These are phyloP conservation scores for Ormyrus labotus DNA, from an alignment of 2,888 invertebrate genomes.

Conservation along the genomic window DNA sequence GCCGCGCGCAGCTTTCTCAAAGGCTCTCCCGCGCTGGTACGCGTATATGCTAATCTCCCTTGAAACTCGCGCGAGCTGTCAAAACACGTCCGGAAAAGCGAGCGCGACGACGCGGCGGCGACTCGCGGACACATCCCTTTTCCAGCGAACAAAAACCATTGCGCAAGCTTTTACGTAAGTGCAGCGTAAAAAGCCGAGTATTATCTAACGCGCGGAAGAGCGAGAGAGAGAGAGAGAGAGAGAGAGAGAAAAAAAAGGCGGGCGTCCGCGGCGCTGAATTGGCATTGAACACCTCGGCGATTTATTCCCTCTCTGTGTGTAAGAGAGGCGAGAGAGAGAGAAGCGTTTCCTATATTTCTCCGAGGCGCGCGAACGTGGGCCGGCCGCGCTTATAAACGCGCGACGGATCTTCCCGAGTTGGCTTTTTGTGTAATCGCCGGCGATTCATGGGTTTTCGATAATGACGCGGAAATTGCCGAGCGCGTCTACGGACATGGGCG, in stretches of 20 bases:
- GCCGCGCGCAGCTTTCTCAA: conserved; percentile 14
- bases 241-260: neutral
- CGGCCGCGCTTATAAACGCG: too few species aligned
- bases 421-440: conserved; percentile 20
- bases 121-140: neutral
- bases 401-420: neutral
- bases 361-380: conserved; percentile 4
- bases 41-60: conserved; percentile 31
- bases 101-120: neutral
- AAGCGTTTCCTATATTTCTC: conserved; percentile 14
- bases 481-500: neutral
- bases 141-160: conserved; percentile 22
- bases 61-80: neutral
- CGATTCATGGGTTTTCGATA: conserved; percentile 36
- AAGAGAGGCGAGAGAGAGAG: neutral
- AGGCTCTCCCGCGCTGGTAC: neutral
- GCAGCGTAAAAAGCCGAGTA: neutral
- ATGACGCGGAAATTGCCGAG: conserved; percentile 10
- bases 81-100: conserved; percentile 17
- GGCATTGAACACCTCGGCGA: conserved; percentile 31
- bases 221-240: neutral
- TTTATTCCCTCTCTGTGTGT: too few species aligned
- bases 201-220: conserved; percentile 28
- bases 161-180: conserved; percentile 20
- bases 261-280: conserved; percentile 1